These are phyloP conservation scores for Zosterops lateralis DNA, from an alignment of 2,113 vertebrate species.

Conservation along the genomic window DNA sequence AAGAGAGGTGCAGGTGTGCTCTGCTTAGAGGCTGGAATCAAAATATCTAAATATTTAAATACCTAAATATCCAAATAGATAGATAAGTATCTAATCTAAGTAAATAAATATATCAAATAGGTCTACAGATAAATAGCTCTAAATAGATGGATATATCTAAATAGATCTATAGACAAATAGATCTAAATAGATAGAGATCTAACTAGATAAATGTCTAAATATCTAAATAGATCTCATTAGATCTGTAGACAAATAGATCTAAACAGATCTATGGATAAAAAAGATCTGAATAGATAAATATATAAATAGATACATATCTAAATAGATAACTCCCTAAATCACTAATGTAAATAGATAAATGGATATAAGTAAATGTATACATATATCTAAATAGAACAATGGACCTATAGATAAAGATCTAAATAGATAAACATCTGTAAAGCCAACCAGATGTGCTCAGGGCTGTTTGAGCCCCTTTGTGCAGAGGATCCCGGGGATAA, in stretches of 20 bases:
- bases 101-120: too few species aligned
- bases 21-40: rapidly evolving
- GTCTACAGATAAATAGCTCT: too few species aligned
- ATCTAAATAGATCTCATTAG: background rate
- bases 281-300: background rate
- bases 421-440: background rate
- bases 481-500: background rate
- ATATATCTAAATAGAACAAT: background rate
- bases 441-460: background rate
- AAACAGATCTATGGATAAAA: background rate
- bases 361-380: background rate
- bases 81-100: too few species aligned
- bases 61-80: background rate
- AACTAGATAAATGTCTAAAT: background rate
- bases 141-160: background rate
- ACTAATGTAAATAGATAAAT: background rate
- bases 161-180: background rate
- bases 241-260: background rate
- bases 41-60: background rate
- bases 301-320: background rate
- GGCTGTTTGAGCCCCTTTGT: background rate
- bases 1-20: too few species aligned
- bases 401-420: rapidly evolving
- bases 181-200: background rate
- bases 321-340: background rate